These are phyloP conservation scores for Nephrotoma appendiculata DNA, from an alignment of 2,888 invertebrate species.

Conservation along the genomic window DNA sequence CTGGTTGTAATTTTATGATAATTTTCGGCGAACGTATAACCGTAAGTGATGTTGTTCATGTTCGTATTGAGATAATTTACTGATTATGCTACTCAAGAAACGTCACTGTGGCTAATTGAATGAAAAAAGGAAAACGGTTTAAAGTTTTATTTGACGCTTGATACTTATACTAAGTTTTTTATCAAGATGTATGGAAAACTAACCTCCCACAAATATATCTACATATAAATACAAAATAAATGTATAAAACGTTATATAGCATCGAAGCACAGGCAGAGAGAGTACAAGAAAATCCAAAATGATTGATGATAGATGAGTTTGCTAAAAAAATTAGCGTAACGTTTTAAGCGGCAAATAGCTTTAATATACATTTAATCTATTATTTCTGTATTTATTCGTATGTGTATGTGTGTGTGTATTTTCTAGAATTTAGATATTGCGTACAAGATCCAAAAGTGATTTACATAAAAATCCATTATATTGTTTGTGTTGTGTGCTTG, in stretches of 20 bases:
- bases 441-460: neutral
- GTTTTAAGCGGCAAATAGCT: neutral
- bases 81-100: neutral
- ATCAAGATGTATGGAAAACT: neutral
- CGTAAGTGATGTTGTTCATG: neutral
- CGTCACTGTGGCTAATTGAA: neutral
- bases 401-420: neutral
- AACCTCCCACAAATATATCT: neutral
- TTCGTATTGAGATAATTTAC: neutral
- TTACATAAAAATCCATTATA: neutral
- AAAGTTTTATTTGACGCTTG: neutral
- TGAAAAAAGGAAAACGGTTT: no score
- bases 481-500: neutral
- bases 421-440: neutral
- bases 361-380: neutral
- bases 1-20: neutral
- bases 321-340: neutral
- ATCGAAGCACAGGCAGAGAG: neutral
- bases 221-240: neutral
- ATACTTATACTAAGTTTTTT: neutral
- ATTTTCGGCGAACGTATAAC: neutral
- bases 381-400: neutral
- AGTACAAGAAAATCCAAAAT: neutral
- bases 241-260: neutral
- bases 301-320: neutral